A percentile compares a stretch with the other conserved stretches of the same genome.
phyloP scores from a whole-genome alignment of 2,797 vertebrate species.

The Rhodeus uyekii region DNA sequence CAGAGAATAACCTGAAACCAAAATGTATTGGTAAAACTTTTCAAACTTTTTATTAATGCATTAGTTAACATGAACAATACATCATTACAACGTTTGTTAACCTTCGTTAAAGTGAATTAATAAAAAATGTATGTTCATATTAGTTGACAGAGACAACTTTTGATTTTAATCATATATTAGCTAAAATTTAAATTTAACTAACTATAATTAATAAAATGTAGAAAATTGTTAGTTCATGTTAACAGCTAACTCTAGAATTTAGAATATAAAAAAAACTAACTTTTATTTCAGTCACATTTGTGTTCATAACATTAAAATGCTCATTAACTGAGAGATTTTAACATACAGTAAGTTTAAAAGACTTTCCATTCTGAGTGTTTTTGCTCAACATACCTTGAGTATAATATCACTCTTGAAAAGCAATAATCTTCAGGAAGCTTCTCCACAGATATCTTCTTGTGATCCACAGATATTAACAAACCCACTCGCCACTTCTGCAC shows the following conservation, averaged over 20 bases:
- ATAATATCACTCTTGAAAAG: too few species aligned
- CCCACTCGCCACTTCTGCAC: too few species aligned
- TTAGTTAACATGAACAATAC: neutral
- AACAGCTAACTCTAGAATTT: neutral
- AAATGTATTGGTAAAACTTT: neutral
- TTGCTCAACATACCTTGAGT: neutral
- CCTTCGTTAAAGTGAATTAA: too few species aligned
- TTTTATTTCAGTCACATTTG: neutral
- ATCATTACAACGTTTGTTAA: too few species aligned
- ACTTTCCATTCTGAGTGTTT: neutral
- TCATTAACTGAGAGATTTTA: neutral
- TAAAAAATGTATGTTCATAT: too few species aligned
- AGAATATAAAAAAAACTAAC: too few species aligned
- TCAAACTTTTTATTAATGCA: too few species aligned
- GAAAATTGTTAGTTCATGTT: neutral
- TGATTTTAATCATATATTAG: neutral
- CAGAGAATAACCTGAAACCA: neutral
- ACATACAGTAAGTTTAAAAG: neutral
- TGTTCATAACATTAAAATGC: neutral
- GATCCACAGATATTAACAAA: too few species aligned
- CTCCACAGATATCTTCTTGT: too few species aligned
- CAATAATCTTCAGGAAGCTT: too few species aligned
- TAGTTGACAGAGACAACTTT: neutral
- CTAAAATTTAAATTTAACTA: too few species aligned
- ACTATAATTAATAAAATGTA: too few species aligned